Percentiles rank a stretch among this genome's conserved stretches.
Evolutionary conservation across 2,888 invertebrate genomes (phyloP).

Genomic region (Sycophila texana): DNA sequence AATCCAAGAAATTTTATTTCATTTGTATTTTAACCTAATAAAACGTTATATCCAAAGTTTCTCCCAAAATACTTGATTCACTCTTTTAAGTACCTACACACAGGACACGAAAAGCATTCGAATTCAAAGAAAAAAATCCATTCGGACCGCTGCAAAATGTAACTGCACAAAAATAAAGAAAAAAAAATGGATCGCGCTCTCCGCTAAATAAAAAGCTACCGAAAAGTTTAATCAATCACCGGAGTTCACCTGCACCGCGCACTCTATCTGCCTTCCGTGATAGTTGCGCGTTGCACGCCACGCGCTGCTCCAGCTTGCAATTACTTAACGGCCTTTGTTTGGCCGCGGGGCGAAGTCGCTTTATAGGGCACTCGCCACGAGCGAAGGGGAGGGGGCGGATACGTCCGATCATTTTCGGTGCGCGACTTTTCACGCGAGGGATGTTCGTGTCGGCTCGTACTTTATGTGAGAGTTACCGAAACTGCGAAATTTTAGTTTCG

Average conservation of each 20-base stretch:
- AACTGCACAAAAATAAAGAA: not conserved
- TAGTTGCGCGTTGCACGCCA: constrained; percentile 45
- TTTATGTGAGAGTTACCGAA: not conserved
- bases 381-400: constrained; percentile 17
- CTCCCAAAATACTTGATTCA: too few relatives aligned
- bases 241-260: not conserved
- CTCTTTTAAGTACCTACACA: too few relatives aligned
- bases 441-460: constrained; percentile 33
- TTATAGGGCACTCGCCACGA: not conserved
- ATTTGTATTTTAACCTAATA: too few relatives aligned
- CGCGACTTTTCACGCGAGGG: constrained; percentile 46
- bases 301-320: constrained; percentile 27
- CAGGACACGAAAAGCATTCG: too few relatives aligned
- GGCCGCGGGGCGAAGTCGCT: not conserved
- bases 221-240: constrained; percentile 44
- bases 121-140: not conserved
- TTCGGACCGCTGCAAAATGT: not conserved
- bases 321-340: constrained; percentile 49
- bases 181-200: not conserved
- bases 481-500: constrained; percentile 4
- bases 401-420: constrained; percentile 36
- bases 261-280: constrained; percentile 46
- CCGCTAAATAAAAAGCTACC: constrained; percentile 12
- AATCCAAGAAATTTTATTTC: too few relatives aligned
- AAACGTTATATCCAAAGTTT: too few relatives aligned